Evolutionary conservation across 2,113 vertebrate species (phyloP).

Genomic region (Tauraco erythrolophus): DNA sequence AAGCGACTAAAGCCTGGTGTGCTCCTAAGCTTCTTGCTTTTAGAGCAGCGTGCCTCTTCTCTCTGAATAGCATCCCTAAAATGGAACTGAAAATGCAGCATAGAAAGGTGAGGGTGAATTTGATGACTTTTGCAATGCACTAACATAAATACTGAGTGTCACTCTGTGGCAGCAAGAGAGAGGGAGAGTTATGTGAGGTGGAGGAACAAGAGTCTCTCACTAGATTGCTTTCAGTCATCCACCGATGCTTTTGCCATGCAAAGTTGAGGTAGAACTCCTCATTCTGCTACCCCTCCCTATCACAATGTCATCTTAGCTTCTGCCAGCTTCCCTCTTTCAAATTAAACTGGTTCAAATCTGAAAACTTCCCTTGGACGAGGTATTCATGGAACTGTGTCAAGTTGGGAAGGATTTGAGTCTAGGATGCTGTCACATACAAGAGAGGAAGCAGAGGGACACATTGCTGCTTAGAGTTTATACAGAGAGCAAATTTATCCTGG

Average conservation of each 20-base stretch:
- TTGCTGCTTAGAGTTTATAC: not conserved
- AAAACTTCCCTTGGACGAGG: not conserved
- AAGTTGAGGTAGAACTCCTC: not conserved
- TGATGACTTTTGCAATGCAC: not conserved
- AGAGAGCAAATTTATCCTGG: conserved; percentile 74
- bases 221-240: not conserved
- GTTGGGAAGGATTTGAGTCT: not conserved
- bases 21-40: not conserved
- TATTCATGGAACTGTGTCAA: not conserved
- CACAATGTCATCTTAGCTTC: not conserved
- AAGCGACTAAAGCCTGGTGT: not conserved
- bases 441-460: not conserved
- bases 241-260: conserved; percentile 52
- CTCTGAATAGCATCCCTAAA: not conserved
- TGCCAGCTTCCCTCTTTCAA: conserved; percentile 6
- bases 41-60: not conserved
- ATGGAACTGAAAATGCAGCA: not conserved
- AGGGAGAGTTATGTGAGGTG: not conserved
- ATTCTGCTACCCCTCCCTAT: not conserved
- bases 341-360: not conserved
- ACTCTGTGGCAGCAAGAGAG: not conserved
- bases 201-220: not conserved
- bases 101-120: not conserved
- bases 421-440: not conserved
- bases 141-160: not conserved